These are phyloP conservation scores for Drosophila yakuba DNA, from an alignment of 1,140 invertebrate genomes.

Conservation along the genomic window DNA sequence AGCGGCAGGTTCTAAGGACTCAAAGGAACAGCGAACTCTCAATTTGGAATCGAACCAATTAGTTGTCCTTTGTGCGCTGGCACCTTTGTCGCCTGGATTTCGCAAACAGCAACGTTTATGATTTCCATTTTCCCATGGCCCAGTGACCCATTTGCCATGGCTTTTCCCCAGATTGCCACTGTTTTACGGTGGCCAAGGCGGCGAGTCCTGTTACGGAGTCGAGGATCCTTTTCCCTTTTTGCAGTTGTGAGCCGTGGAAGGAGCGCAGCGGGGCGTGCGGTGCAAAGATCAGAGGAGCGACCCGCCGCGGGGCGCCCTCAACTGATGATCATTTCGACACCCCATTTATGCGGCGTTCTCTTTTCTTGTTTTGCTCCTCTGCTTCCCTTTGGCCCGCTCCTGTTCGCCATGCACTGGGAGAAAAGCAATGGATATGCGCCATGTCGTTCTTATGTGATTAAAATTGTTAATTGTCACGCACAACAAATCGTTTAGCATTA, in stretches of 20 bases:
- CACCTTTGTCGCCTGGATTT: constrained; percentile 44
- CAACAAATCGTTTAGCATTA: no score
- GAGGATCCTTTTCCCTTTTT: background rate
- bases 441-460: no score
- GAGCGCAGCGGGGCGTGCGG: constrained; percentile 61
- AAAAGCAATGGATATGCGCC: background rate
- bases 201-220: constrained; percentile 12
- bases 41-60: constrained; percentile 62
- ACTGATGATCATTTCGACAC: constrained; percentile 77
- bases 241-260: constrained; percentile 8
- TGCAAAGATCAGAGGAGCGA: constrained; percentile 50
- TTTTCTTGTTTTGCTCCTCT: constrained; percentile 15
- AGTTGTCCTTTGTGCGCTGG: constrained; percentile 52
- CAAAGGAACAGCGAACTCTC: constrained; percentile 42
- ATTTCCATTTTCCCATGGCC: constrained; percentile 24
- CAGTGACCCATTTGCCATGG: constrained; percentile 16
- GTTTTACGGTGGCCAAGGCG: constrained; percentile 26
- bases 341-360: constrained; percentile 56
- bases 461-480: no score
- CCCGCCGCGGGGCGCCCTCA: constrained; percentile 58
- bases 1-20: constrained; percentile 31
- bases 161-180: constrained; percentile 26
- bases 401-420: constrained; percentile 10
- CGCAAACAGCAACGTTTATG: constrained; percentile 6
- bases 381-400: constrained; percentile 1